Evolutionary conservation across 2,797 vertebrate genomes (phyloP), one percentile per base, ranked within the genome.

Genomic region (Limnodromus scolopaceus): DNA sequence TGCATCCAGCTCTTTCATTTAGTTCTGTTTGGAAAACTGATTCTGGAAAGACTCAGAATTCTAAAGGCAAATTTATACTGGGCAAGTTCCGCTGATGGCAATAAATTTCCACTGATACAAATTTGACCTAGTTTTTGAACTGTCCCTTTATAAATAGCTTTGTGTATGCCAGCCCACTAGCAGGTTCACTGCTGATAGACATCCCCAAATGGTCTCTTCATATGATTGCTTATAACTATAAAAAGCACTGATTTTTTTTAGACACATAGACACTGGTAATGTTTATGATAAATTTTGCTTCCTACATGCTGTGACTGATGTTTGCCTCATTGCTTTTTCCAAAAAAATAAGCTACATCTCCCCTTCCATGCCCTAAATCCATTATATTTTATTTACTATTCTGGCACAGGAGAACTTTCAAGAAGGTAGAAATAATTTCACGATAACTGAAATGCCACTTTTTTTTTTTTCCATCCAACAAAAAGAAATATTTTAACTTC

Each of bases 401-500:
- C 16, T 92, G 66, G 9, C 38, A 71, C 1, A 75, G 27, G 87
- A 66, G 30, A 88, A 61, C 30, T 34, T 63, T 72, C 2, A 39
- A 75, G 61, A 89, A 16, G 14, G 30, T 64, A 78, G 53, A 79
- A 90, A 68, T 30, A 53, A 61, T 63, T 86, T 84, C 3, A 18
- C 34, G 32, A 38, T 34, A 95, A 51, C 1, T 23, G 0, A 84
- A 90, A 86, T 58, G 13, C 24, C 24, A 41, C 46, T 2, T 39
- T 48, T 89, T 64, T 74, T 41, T 57, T 70, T 69, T 54, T 89
- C 38, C 27, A 51, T 48, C 41, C 30, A 54, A 75, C 27, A 78
- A 91, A 63, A 22, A 91, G 25, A 76, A 89, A 49, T 84, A 72
- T 51, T 90, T 96, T 86, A 92, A 79, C 57, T 92, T 72, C 16